phyloP scores from a whole-genome alignment of 2,797 vertebrate species.

The Coilia nasus region DNA sequence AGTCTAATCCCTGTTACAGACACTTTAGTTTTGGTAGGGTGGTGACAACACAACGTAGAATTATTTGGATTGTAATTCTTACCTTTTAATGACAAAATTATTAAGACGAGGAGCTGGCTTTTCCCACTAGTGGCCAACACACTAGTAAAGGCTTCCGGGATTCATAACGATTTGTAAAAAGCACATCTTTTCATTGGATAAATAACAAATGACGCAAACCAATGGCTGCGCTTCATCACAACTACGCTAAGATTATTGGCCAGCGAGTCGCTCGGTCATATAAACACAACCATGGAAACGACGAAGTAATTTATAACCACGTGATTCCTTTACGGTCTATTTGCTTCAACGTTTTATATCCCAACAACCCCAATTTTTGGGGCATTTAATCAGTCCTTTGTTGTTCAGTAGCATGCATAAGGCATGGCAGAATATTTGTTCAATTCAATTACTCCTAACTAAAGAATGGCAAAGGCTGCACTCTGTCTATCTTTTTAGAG shows the following conservation, averaged over 20 bases:
- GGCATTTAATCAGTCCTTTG: not conserved
- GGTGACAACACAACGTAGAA: not conserved
- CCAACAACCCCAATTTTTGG: not conserved
- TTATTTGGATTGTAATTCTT: constrained; percentile 10
- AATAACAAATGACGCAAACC: constrained; percentile 42
- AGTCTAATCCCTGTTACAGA: not conserved
- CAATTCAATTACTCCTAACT: not conserved
- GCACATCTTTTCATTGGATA: constrained; percentile 70
- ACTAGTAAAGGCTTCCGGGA: constrained; percentile 68
- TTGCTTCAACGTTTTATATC: not conserved
- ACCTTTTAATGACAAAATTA: not conserved
- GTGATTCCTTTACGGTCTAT: constrained; percentile 43
- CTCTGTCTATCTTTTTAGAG: not conserved
- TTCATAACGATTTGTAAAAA: constrained; percentile 73
- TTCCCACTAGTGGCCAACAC: not conserved
- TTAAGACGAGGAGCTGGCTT: not conserved
- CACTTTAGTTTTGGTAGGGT: no score
- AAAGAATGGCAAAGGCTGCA: not conserved
- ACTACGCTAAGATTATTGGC: constrained; percentile 24
- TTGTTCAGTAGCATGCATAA: not conserved
- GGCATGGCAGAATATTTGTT: not conserved
- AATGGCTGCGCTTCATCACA: constrained; percentile 51
- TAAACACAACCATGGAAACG: constrained; percentile 74
- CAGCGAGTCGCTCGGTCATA: constrained; percentile 60
- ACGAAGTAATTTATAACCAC: constrained; percentile 50